Evolutionary conservation across 2,113 vertebrate species (phyloP), one percentile per base, ranked within the genome.

Genomic region (Bujurquina vittata): DNA sequence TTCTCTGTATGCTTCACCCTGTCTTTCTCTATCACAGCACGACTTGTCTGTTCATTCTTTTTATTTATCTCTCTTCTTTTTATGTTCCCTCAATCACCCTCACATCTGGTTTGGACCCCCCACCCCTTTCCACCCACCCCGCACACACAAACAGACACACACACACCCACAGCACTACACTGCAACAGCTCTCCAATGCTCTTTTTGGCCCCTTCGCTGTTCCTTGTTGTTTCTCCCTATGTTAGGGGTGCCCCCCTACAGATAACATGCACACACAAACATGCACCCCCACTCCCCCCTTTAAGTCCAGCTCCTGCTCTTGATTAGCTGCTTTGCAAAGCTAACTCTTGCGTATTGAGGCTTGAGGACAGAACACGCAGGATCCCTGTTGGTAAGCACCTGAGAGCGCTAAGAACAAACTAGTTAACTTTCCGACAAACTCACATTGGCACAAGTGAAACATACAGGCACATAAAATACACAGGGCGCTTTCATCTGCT

Each of bases 41-140:
- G 87, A 94, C 90, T 92, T 75, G 80, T 90, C 92, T 86, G 85
- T 84, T 89, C 88, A 65, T 88, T 91, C 80, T 87, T 91, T 86
- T 89, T 89, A 89, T 92, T 85, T 91, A 87, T 90, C 83, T 88
- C 79, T 76, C 57, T 40, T 65, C 84, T 89, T 90, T 91, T 92
- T 78, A 91, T 91, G 91, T 91, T 85, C 83, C 88, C 89, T 89
- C 83, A 90, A 87, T 90, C 49, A 63, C 79, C 77, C 88, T 83
- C 90, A 94, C 95, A 95, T 95, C 93, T 95, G 94, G 91, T 93
- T 93, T 75, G 74, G 77, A 86, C 62, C 63, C 77, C 69, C 72
- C 61, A 9, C 20, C 8, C 77, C 52, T n/a, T 57, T 57, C 40
- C 33, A 22, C 56, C 77, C 67, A 31, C 40, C 56, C n/a, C 11